A percentile compares a stretch with the other conserved stretches of the same genome.
phyloP scores from a whole-genome alignment of 2,888 invertebrate species.

The Tethea ocularis region DNA sequence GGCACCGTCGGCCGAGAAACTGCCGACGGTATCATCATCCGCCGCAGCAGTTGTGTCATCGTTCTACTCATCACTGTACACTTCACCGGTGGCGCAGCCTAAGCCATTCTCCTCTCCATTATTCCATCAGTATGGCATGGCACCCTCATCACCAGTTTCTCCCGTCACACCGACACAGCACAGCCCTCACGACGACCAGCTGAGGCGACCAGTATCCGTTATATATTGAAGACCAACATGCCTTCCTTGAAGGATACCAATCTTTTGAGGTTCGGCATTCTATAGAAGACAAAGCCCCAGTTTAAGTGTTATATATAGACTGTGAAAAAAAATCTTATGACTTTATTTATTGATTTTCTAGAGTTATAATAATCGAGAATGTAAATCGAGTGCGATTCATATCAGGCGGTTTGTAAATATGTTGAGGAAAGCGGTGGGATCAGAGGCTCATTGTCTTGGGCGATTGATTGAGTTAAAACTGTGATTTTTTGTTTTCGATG shows the following conservation, averaged over 20 bases:
- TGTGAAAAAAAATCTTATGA: conserved; percentile 56
- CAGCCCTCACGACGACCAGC: conserved; percentile 83
- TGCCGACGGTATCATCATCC: conserved; percentile 74
- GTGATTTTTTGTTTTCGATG: conserved; percentile 76
- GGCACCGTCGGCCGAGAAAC: conserved; percentile 72
- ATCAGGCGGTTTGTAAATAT: conserved; percentile 76
- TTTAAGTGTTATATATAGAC: conserved; percentile 59
- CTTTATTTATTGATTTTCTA: conserved; percentile 74
- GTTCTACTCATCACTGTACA: conserved; percentile 87
- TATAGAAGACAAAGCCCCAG: conserved; percentile 22
- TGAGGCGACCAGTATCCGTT: conserved; percentile 88
- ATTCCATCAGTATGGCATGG: conserved; percentile 80
- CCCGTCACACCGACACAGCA: conserved; percentile 75
- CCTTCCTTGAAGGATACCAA: conserved; percentile 65
- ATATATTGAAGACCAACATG: conserved; percentile 85
- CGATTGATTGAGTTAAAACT: conserved; percentile 64
- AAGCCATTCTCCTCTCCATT: conserved; percentile 81
- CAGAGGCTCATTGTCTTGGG: conserved; percentile 22
- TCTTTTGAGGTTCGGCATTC: conserved; percentile 59
- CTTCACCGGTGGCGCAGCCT: conserved; percentile 78
- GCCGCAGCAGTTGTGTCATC: conserved; percentile 86
- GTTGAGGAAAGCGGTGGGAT: conserved; percentile 51
- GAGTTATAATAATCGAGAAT: conserved; percentile 53
- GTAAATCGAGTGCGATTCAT: conserved; percentile 64
- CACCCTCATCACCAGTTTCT: conserved; percentile 74